A percentile compares a stretch with the other conserved stretches of the same genome.
Conservation (phyloP, 2,888 invertebrate species). For the Heliconius sara region DNA sequence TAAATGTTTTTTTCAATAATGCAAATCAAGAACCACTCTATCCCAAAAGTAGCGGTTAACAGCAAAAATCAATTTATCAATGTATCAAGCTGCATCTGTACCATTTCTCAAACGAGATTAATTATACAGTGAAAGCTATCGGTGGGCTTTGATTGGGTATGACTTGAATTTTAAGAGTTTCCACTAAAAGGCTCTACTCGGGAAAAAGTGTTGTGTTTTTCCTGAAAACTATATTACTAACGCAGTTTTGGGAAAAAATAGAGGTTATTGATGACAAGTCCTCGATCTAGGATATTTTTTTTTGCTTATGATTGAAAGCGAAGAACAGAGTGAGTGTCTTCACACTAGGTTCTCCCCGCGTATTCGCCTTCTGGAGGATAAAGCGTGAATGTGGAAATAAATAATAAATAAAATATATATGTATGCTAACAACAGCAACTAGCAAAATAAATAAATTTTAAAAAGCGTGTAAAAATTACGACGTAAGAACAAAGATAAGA, state of each 20-base stretch:
- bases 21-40: conserved; percentile 47
- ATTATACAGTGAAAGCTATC: conserved; percentile 58
- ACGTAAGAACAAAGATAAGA: too few relatives aligned
- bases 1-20: not conserved
- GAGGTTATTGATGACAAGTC: not conserved
- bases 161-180: conserved; percentile 32
- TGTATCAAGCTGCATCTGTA: conserved; percentile 72
- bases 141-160: conserved; percentile 41
- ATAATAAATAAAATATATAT: too few relatives aligned
- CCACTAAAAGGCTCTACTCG: conserved; percentile 7
- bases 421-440: too few relatives aligned
- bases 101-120: conserved; percentile 79
- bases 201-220: conserved; percentile 1
- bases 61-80: conserved; percentile 80
- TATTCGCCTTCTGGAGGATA: too few relatives aligned
- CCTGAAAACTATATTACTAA: not conserved
- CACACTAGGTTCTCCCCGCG: too few relatives aligned
- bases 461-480: too few relatives aligned
- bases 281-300: not conserved
- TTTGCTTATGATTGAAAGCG: too few relatives aligned
- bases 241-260: not conserved
- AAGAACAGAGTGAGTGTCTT: too few relatives aligned
- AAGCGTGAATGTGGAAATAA: too few relatives aligned
- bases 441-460: too few relatives aligned
- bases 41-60: conserved; percentile 65